These are phyloP conservation scores for Sebastes steindachneri DNA, from an alignment of 2,797 vertebrate species.

Conservation along the genomic window DNA sequence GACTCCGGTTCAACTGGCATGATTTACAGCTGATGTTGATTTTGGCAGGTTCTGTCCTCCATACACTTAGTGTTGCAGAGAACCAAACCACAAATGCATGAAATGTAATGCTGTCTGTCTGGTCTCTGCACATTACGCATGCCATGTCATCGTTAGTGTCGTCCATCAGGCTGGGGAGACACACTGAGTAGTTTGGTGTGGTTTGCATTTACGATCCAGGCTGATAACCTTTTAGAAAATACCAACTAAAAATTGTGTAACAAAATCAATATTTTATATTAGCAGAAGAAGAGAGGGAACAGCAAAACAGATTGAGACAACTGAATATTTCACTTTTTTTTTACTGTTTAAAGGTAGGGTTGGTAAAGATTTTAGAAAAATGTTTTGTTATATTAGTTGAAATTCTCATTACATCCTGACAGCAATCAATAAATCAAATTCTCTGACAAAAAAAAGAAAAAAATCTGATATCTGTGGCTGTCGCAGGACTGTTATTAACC, in stretches of 20 bases:
- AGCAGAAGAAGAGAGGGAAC: neutral
- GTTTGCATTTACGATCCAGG: neutral
- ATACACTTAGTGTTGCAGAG: neutral
- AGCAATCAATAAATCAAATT: too few relatives aligned
- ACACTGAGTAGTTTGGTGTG: neutral
- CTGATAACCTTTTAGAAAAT: neutral
- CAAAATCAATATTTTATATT: neutral
- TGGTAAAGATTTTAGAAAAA: too few relatives aligned
- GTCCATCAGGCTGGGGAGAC: neutral
- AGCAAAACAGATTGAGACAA: neutral
- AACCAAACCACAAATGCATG: neutral
- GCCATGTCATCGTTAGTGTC: neutral
- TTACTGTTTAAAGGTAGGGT: too few relatives aligned
- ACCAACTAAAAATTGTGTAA: neutral
- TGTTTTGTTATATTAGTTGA: too few relatives aligned
- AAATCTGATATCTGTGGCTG: too few relatives aligned
- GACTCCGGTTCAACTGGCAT: neutral
- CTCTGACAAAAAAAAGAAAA: too few relatives aligned
- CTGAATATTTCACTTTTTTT: neutral
- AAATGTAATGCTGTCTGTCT: neutral
- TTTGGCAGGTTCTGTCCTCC: too few relatives aligned
- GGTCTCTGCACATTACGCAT: neutral
- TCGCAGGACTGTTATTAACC: too few relatives aligned
- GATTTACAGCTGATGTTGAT: neutral
- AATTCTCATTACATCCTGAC: too few relatives aligned